These are phyloP conservation scores for Saccopteryx leptura DNA, from an alignment of 2,113 vertebrate genomes.

Conservation along the genomic window DNA sequence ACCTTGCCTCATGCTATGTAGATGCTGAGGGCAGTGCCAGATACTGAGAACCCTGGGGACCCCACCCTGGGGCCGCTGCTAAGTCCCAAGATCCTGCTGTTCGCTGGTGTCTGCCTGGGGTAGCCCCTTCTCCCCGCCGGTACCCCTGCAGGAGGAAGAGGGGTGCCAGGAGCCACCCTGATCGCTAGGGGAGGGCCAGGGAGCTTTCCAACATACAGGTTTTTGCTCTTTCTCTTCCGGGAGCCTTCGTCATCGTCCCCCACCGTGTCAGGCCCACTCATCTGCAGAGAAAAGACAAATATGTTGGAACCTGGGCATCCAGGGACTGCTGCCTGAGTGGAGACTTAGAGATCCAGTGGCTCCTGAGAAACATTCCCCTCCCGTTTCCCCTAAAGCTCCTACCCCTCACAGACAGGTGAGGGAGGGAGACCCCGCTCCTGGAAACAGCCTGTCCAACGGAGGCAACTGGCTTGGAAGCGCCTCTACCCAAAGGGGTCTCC, in stretches of 20 bases:
- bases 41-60: background rate
- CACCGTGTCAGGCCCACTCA: slow-evolving; percentile 91
- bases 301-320: accelerated
- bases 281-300: slow-evolving; percentile 87
- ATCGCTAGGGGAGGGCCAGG: background rate
- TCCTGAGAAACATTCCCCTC: background rate
- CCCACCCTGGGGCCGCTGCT: background rate
- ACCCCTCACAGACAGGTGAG: background rate
- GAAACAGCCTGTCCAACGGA: background rate
- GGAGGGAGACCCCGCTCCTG: background rate
- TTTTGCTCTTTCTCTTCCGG: slow-evolving; percentile 95
- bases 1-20: background rate
- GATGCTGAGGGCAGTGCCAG: background rate
- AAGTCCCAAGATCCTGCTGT: background rate
- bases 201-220: slow-evolving; percentile 91
- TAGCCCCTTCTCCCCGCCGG: background rate
- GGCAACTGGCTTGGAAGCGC: background rate
- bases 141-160: background rate
- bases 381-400: background rate
- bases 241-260: slow-evolving; percentile 90
- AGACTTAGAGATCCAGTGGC: background rate
- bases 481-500: background rate
- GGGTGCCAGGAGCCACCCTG: background rate
- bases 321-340: background rate
- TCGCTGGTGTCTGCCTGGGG: background rate